Percentiles rank a stretch among this genome's conserved stretches.
Evolutionary conservation across 2,888 invertebrate species (phyloP).

Genomic region (Elgonia sp.): DNA sequence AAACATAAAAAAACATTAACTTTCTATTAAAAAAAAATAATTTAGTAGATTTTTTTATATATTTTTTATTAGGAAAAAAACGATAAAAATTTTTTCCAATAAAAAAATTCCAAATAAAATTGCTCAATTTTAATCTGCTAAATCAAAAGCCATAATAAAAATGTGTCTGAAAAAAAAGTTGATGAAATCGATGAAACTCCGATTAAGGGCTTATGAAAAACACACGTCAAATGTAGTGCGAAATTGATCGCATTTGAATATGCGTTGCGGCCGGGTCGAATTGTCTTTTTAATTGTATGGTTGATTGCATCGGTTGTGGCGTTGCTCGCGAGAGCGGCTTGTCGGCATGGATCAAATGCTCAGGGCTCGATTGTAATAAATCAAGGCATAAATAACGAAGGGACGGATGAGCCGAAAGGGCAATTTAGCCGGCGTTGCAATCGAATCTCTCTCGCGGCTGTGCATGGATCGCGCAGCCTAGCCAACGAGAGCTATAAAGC

Average conservation of each 20-base stretch:
- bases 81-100: too few relatives aligned
- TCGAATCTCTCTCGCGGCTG: conserved; percentile 81
- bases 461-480: conserved; percentile 58
- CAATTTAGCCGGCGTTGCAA: conserved; percentile 80
- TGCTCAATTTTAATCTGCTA: too few relatives aligned
- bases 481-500: conserved; percentile 55
- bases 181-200: conserved; percentile 30
- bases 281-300: conserved; percentile 75
- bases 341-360: conserved; percentile 84
- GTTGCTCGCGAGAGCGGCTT: conserved; percentile 71
- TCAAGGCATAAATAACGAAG: conserved; percentile 86
- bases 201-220: conserved; percentile 37
- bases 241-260: conserved; percentile 73
- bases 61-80: too few relatives aligned
- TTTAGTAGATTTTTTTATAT: too few relatives aligned
- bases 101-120: too few relatives aligned
- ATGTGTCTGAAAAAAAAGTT: too few relatives aligned
- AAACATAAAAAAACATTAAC: too few relatives aligned
- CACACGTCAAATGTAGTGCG: conserved; percentile 23
- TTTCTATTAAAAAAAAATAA: too few relatives aligned
- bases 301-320: conserved; percentile 73
- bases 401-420: conserved; percentile 83
- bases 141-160: too few relatives aligned
- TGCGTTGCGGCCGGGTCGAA: conserved; percentile 60
- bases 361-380: conserved; percentile 86